These are phyloP conservation scores for Agonum fuliginosum DNA, from an alignment of 2,888 invertebrate species.

Conservation along the genomic window DNA sequence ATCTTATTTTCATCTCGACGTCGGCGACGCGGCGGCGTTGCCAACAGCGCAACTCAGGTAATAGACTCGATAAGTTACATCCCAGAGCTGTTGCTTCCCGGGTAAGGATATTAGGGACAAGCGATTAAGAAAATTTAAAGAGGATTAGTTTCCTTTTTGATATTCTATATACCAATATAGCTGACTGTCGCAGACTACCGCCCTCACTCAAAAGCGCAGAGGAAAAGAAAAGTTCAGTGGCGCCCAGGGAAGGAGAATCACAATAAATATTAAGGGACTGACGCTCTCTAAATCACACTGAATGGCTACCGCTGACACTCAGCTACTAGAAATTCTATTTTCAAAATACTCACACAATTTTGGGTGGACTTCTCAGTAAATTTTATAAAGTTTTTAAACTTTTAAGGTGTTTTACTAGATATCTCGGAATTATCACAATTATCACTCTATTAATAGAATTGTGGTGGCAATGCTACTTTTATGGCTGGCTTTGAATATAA, in stretches of 20 bases:
- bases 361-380: too few relatives aligned
- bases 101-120: constrained; percentile 54
- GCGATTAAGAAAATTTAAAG: constrained; percentile 58
- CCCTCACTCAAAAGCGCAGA: background rate
- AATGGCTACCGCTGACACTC: background rate
- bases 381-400: too few relatives aligned
- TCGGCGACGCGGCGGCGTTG: constrained; percentile 16
- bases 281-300: constrained; percentile 39
- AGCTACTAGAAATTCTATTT: constrained; percentile 10
- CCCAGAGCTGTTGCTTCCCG: constrained; percentile 50
- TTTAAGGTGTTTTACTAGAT: too few relatives aligned
- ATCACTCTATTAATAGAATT: too few relatives aligned
- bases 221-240: constrained; percentile 2
- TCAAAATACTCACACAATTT: too few relatives aligned
- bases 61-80: constrained; percentile 59
- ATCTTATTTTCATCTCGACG: constrained; percentile 57
- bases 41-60: too few relatives aligned
- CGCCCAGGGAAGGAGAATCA: constrained; percentile 26
- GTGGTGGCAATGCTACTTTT: too few relatives aligned
- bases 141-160: constrained; percentile 57
- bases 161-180: constrained; percentile 54
- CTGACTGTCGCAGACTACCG: background rate
- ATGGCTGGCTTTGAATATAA: too few relatives aligned
- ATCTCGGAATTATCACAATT: too few relatives aligned
- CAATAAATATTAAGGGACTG: constrained; percentile 44